phyloP scores from a whole-genome alignment of 2,888 invertebrate species.

The Drosophila flavopinicola region DNA sequence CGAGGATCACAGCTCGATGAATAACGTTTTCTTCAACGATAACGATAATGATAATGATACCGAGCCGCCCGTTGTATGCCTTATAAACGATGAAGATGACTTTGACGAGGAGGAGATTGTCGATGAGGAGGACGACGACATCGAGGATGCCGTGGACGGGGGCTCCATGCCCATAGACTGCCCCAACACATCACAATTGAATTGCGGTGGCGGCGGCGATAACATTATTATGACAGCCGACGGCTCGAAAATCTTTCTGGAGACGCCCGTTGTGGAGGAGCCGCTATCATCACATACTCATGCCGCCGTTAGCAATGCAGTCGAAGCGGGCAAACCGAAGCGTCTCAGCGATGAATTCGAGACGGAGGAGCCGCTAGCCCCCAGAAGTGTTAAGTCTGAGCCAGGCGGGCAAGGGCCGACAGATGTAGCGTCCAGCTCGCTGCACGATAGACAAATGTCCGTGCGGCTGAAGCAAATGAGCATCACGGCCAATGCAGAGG shows the following conservation, averaged over 20 bases:
- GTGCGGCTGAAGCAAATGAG: constrained; percentile 82
- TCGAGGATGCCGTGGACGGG: constrained; percentile 27
- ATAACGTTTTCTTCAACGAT: constrained; percentile 58
- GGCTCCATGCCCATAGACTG: constrained; percentile 40
- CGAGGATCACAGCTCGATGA: constrained; percentile 46
- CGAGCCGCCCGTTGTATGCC: constrained; percentile 73
- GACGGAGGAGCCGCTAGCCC: constrained; percentile 50
- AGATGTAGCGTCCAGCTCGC: constrained; percentile 56
- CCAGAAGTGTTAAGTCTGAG: constrained; percentile 18
- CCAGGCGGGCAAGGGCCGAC: constrained; percentile 17
- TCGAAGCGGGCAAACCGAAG: constrained; percentile 80
- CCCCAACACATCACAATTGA: constrained; percentile 64
- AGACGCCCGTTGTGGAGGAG: constrained; percentile 84
- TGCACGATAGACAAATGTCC: constrained; percentile 81
- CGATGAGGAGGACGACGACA: constrained; percentile 49
- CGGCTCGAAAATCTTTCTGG: constrained; percentile 81
- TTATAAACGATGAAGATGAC: constrained; percentile 81
- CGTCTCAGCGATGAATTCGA: constrained; percentile 84
- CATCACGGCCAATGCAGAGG: constrained; percentile 64
- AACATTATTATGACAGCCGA: constrained; percentile 74
- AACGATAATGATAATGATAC: constrained; percentile 48
- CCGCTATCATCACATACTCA: constrained; percentile 69
- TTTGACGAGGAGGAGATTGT: constrained; percentile 65
- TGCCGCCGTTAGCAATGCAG: constrained; percentile 21
- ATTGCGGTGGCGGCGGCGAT: constrained; percentile 32